phyloP scores from a whole-genome alignment of 2,888 invertebrate species.

The Drosophila atroscutellata region DNA sequence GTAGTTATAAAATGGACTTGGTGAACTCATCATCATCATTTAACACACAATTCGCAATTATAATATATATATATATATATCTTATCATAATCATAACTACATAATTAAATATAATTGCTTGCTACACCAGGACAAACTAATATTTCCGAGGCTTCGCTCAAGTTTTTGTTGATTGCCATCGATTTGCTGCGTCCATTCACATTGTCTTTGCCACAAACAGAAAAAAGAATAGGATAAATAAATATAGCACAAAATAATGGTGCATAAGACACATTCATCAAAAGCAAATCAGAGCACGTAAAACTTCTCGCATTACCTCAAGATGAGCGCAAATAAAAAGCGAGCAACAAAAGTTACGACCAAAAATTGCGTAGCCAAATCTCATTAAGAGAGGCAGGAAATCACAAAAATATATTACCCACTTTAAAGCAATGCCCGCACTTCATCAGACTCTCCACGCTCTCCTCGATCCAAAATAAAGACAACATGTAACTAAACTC shows the following conservation, averaged over 20 bases:
- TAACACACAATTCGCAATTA: background rate
- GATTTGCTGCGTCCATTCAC: conserved; percentile 7
- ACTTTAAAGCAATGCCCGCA: conserved; percentile 76
- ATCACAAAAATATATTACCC: conserved; percentile 78
- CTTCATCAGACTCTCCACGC: conserved; percentile 65
- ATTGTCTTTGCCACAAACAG: conserved; percentile 15
- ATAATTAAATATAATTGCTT: background rate
- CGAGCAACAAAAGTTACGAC: conserved; percentile 47
- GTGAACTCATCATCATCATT: background rate
- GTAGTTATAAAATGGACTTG: background rate
- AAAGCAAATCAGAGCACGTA: conserved; percentile 77
- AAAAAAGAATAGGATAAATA: background rate
- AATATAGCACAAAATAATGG: background rate
- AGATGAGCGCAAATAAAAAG: conserved; percentile 71
- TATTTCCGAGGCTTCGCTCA: background rate
- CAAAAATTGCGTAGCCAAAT: conserved; percentile 58
- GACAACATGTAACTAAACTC: conserved; percentile 79
- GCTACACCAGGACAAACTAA: background rate
- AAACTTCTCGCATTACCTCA: conserved; percentile 78
- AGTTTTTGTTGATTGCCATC: conserved; percentile 31
- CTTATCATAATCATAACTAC: background rate
- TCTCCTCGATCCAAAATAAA: conserved; percentile 25
- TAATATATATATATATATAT: too few species aligned
- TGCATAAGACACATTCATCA: conserved; percentile 58
- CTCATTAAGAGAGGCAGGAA: conserved; percentile 66